Conservation (phyloP, 2,113 vertebrate species). For the Seriola rivoliana region DNA sequence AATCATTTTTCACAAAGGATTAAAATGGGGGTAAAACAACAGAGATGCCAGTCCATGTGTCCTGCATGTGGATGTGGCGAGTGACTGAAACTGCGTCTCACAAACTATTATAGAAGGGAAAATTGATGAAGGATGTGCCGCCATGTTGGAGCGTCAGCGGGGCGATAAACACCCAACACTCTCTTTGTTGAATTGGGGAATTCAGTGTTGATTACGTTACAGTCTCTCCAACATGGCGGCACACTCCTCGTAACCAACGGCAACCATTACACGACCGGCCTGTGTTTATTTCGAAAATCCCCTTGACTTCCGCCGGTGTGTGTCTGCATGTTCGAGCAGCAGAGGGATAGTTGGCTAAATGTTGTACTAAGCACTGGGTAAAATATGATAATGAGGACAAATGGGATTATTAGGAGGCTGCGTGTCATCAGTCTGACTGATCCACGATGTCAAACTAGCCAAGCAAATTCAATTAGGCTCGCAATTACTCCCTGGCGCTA, state of each 20-base stretch:
- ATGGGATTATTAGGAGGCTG: constrained; percentile 86
- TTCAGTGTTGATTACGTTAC: not conserved
- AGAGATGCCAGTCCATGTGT: constrained; percentile 35
- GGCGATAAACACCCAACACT: not conserved
- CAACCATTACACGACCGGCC: constrained; percentile 5
- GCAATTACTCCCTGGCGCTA: constrained; percentile 84
- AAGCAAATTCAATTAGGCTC: constrained; percentile 88
- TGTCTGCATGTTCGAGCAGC: constrained; percentile 13
- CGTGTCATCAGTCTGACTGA: constrained; percentile 85
- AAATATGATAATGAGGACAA: constrained; percentile 85
- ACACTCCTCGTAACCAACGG: not conserved
- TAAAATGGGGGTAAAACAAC: constrained; percentile 75
- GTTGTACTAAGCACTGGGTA: constrained; percentile 75
- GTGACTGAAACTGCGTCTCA: not conserved
- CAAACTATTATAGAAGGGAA: not conserved
- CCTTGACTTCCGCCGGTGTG: constrained; percentile 10
- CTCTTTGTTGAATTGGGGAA: constrained; percentile 1
- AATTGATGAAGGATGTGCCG: not conserved
- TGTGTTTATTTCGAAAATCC: constrained; percentile 38
- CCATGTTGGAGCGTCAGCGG: not conserved
- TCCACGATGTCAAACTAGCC: constrained; percentile 84
- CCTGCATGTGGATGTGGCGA: not conserved
- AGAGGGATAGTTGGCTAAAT: constrained; percentile 65
- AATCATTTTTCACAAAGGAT: constrained; percentile 85
- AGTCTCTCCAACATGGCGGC: not conserved